These are phyloP conservation scores for Apodemia duryi DNA, from an alignment of 2,888 invertebrate genomes.

Conservation along the genomic window DNA sequence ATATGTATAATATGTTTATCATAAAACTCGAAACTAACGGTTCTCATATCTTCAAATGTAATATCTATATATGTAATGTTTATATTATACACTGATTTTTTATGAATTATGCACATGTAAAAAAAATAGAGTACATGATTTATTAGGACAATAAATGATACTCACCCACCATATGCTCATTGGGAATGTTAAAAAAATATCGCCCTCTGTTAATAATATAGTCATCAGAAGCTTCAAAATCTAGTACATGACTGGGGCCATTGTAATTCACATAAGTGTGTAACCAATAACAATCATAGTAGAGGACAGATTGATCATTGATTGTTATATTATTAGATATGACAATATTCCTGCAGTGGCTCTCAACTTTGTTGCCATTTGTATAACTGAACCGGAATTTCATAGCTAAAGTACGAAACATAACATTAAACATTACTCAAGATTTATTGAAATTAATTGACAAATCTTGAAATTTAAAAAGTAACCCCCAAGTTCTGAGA, in stretches of 20 bases:
- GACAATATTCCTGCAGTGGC: constrained; percentile 64
- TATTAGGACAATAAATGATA: constrained; percentile 25
- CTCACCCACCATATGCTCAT: constrained; percentile 66
- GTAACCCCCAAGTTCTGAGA: too few species aligned
- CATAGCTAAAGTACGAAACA: constrained; percentile 49
- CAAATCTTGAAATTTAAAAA: background rate
- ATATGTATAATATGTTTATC: too few species aligned
- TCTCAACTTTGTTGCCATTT: constrained; percentile 41
- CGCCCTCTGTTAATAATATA: constrained; percentile 54
- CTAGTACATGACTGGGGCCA: constrained; percentile 58
- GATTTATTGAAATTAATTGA: background rate
- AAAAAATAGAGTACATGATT: too few species aligned
- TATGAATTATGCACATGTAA: too few species aligned
- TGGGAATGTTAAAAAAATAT: constrained; percentile 67
- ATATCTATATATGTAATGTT: too few species aligned
- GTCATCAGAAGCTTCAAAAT: constrained; percentile 65
- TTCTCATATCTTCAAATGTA: too few species aligned
- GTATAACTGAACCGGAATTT: constrained; percentile 59
- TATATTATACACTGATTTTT: too few species aligned
- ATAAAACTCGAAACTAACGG: too few species aligned
- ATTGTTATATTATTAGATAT: constrained; percentile 57
- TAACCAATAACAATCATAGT: constrained; percentile 70
- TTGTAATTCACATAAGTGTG: constrained; percentile 46
- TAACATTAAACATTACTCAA: constrained; percentile 17
- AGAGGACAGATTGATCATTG: constrained; percentile 61